These are phyloP conservation scores for Sternarchorhynchus goeldii DNA, from an alignment of 2,797 vertebrate species.

Conservation along the genomic window DNA sequence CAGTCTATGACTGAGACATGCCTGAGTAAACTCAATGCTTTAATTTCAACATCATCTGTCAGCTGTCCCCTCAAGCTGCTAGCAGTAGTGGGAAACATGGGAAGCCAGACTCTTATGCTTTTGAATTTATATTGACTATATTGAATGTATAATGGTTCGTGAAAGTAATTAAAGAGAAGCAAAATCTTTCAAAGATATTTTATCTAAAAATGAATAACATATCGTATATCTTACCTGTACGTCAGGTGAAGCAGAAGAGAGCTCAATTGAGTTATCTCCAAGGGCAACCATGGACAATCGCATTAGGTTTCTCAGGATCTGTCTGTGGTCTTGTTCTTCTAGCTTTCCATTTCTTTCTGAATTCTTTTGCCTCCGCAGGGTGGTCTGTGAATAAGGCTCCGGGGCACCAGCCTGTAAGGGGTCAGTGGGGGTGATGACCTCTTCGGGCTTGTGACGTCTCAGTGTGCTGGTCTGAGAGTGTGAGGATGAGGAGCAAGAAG, in stretches of 20 bases:
- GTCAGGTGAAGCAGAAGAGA: slow-evolving; percentile 85
- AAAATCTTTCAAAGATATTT: neutral
- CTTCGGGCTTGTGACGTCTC: slow-evolving; percentile 65
- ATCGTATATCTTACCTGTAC: slow-evolving; percentile 83
- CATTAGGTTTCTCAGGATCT: slow-evolving; percentile 88
- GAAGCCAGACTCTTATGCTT: slow-evolving; percentile 52
- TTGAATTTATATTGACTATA: slow-evolving; percentile 61
- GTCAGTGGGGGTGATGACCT: slow-evolving; percentile 19
- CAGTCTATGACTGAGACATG: slow-evolving; percentile 64
- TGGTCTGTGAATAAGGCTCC: slow-evolving; percentile 57
- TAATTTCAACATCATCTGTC: slow-evolving; percentile 59
- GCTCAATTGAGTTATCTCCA: slow-evolving; percentile 82
- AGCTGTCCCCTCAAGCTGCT: slow-evolving; percentile 52
- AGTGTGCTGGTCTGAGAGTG: slow-evolving; percentile 56
- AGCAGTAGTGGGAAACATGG: slow-evolving; percentile 54
- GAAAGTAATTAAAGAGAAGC: slow-evolving; percentile 30
- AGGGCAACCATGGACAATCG: slow-evolving; percentile 92
- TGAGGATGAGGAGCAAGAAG: slow-evolving; percentile 63
- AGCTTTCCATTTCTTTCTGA: slow-evolving; percentile 57
- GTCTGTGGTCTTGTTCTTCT: slow-evolving; percentile 74
- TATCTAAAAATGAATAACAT: neutral
- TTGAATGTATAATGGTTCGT: slow-evolving; percentile 43
- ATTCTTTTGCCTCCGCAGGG: slow-evolving; percentile 73
- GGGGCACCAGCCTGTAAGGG: slow-evolving; percentile 38
- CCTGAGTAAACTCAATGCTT: slow-evolving; percentile 67